These are phyloP conservation scores for Symphodus melops DNA, from an alignment of 2,113 vertebrate genomes.

Conservation along the genomic window DNA sequence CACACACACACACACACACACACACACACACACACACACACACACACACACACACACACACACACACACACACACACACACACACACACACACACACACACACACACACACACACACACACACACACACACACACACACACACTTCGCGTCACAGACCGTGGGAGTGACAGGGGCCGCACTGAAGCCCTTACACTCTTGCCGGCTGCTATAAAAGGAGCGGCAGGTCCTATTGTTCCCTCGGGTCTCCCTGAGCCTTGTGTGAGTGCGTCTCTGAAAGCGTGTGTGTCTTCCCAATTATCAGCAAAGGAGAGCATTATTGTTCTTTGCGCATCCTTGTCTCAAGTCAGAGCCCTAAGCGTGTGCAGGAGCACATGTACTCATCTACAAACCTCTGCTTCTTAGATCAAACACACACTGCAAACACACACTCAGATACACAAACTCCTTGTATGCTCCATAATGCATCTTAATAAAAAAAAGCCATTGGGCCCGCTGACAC, in stretches of 20 bases:
- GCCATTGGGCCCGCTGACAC: slow-evolving; percentile 68
- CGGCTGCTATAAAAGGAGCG: slow-evolving; percentile 57
- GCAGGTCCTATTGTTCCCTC: slow-evolving; percentile 53
- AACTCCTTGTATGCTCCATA: slow-evolving; percentile 56
- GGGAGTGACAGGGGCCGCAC: slow-evolving; percentile 36
- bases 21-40: slow-evolving; percentile 13
- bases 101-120: slow-evolving; percentile 36
- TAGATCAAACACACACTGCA: slow-evolving; percentile 18
- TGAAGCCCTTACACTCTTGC: slow-evolving; percentile 32
- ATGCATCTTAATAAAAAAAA: slow-evolving; percentile 75
- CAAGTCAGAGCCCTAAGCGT: slow-evolving; percentile 13
- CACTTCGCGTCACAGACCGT: slow-evolving; percentile 37
- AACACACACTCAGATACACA: slow-evolving; percentile 28
- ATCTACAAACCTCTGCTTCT: slow-evolving; percentile 12
- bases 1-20: too few species aligned
- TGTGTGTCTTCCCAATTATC: slow-evolving; percentile 19
- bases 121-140: slow-evolving; percentile 13
- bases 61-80: too few species aligned
- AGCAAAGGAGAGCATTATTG: slow-evolving; percentile 36
- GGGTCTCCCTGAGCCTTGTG: slow-evolving; percentile 29
- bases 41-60: slow-evolving; percentile 24
- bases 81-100: too few species aligned
- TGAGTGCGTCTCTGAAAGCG: slow-evolving; percentile 11
- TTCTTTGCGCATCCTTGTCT: slow-evolving; percentile 27
- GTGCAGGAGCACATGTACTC: slow-evolving; percentile 9